Percentiles rank a stretch among this genome's conserved stretches.
Evolutionary conservation across 2,888 invertebrate genomes (phyloP).

Genomic region (Kryphioiulus occultus): DNA sequence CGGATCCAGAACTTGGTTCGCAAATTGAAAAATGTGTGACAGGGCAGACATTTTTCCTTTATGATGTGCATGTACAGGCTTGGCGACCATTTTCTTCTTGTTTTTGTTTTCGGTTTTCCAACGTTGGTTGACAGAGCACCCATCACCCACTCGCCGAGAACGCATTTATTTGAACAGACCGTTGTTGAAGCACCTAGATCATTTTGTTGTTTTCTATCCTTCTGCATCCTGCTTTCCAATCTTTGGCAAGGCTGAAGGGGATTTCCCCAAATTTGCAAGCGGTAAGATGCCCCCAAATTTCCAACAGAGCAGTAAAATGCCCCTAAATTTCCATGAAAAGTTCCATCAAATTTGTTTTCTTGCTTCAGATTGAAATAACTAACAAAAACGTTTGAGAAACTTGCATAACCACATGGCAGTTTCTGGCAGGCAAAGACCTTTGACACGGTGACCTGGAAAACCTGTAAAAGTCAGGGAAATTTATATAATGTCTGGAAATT

Average conservation of each 20-base stretch:
- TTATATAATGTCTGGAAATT: too few relatives aligned
- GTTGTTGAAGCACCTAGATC: constrained; percentile 6
- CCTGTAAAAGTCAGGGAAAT: too few relatives aligned
- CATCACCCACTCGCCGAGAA: not conserved
- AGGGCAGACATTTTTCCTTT: not conserved
- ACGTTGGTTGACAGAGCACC: not conserved
- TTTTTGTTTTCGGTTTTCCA: not conserved
- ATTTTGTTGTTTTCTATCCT: constrained; percentile 23
- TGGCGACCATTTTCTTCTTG: not conserved
- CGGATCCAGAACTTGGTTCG: not conserved
- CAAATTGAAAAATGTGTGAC: not conserved
- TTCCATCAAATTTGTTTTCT: too few relatives aligned
- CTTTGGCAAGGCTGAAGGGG: not conserved
- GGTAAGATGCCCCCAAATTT: too few relatives aligned
- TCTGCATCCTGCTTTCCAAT: constrained; percentile 7
- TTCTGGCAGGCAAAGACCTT: too few relatives aligned
- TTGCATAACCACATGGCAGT: too few relatives aligned
- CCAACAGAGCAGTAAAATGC: too few relatives aligned
- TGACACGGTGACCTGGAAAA: too few relatives aligned
- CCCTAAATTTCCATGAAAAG: too few relatives aligned
- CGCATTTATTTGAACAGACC: constrained; percentile 10
- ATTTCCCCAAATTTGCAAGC: not conserved
- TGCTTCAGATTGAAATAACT: too few relatives aligned
- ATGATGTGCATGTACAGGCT: not conserved
- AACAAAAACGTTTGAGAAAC: too few relatives aligned